Evolutionary conservation across 2,888 invertebrate genomes (phyloP), one percentile per base, ranked within the genome.

Genomic region (Antheraea yamamai): DNA sequence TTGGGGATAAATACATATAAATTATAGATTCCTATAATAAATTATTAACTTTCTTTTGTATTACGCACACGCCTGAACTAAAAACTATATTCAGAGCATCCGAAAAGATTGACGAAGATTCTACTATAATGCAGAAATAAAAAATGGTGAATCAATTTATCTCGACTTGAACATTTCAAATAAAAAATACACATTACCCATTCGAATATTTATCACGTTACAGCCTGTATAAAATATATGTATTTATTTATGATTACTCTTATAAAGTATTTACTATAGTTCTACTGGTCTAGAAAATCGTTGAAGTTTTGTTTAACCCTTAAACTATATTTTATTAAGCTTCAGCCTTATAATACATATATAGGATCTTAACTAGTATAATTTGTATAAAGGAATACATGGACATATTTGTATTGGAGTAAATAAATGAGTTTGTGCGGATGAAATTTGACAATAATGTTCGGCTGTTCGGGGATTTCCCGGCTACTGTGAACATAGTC

Each of bases 311-410:
- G 55, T 51, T 70, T 68, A 51, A 23, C 76, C 81, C 85, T 87
- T 87, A 87, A 74, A 76, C 83, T 87, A 87, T 82, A 84, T 85
- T 87, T 85, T 79, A 79, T 82, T 78, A 85, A 87, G 85, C 85
- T 77, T 90, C 91, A 91, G 91, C 90, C 91, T 91, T 91, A 91
- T 87, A 83, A 82, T 86, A 88, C 84, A 66, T 16, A 79, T 58
- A 81, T 81, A 81, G 80, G 78, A 81, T 80, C 81, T 81, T 83
- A 84, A 83, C 81, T 80, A 81, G 76, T 78, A 58, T 78, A 70
- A 39, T 3, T 39, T 35, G 39, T 70, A 70, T 70, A 70, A 79
- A 75, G 73, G 76, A 79, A 77, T 78, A 61, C 61, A 72, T 75
- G 74, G 71, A 72, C 58, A 61, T 52, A 47, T 26, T 66, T 30